Conservation (phyloP, 2,888 invertebrate genomes). For the Lamproptera curius region DNA sequence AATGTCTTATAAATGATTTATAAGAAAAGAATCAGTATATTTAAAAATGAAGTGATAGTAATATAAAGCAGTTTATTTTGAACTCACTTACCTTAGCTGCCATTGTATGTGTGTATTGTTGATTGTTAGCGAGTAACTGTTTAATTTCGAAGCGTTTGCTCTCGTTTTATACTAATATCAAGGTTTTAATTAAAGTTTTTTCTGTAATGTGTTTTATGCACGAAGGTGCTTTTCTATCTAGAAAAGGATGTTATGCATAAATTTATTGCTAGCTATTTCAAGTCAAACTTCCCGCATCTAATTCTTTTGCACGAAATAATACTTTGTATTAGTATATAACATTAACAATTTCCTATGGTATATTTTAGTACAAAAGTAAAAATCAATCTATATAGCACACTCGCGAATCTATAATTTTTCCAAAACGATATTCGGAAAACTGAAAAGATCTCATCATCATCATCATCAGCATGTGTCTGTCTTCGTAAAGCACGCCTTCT, state of each 20-base stretch:
- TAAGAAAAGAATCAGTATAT: neutral
- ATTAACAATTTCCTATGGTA: neutral
- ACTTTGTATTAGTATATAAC: neutral
- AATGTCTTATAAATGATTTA: neutral
- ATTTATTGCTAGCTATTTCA: neutral
- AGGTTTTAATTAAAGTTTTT: constrained; percentile 3
- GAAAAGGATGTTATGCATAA: neutral
- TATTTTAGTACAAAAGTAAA: neutral
- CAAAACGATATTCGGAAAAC: neutral
- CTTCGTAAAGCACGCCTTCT: no score
- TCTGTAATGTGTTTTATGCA: neutral
- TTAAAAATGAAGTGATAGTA: neutral
- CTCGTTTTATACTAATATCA: constrained; percentile 13
- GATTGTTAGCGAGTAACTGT: constrained; percentile 18
- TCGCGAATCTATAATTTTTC: neutral
- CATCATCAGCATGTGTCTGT: no score
- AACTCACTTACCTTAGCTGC: constrained; percentile 18
- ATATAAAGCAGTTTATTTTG: no score
- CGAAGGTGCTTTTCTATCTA: neutral
- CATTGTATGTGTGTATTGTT: constrained; percentile 20
- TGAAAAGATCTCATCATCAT: neutral
- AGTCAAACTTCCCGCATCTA: neutral
- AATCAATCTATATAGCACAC: no score
- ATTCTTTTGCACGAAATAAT: neutral
- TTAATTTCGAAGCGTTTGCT: constrained; percentile 9